Conservation (phyloP, 2,888 invertebrate genomes). For the Pammene fasciana region DNA sequence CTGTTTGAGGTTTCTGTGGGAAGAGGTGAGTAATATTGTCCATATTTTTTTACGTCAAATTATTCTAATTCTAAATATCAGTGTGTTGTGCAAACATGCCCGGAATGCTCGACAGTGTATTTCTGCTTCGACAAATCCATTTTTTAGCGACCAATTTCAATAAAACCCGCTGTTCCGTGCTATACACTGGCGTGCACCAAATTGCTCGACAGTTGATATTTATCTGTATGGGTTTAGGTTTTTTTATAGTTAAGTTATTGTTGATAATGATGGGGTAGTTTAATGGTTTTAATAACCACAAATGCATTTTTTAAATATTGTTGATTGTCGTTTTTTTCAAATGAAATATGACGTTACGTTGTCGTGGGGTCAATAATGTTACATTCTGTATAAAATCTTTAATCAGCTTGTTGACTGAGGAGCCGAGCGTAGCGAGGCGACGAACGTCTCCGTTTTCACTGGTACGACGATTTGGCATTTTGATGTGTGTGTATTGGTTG, state of each 20-base stretch:
- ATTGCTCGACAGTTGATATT: conserved; percentile 30
- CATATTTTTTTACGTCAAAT: too few relatives aligned
- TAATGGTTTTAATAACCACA: conserved; percentile 6
- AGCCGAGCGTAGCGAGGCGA: too few relatives aligned
- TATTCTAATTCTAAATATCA: too few relatives aligned
- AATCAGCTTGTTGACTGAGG: too few relatives aligned
- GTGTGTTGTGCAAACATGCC: neutral
- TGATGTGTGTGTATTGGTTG: too few relatives aligned
- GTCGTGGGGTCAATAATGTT: too few relatives aligned
- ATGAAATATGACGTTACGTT: neutral
- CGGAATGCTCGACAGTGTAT: conserved; percentile 6
- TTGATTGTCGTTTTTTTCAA: neutral
- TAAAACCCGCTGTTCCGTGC: conserved; percentile 22
- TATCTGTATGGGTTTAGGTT: conserved; percentile 16
- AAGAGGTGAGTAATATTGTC: too few relatives aligned
- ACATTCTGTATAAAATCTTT: too few relatives aligned
- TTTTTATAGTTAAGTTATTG: conserved; percentile 9
- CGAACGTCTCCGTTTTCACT: too few relatives aligned
- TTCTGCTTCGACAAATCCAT: conserved; percentile 20
- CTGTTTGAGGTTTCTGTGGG: too few relatives aligned
- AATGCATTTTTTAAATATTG: neutral
- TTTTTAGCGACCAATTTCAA: conserved; percentile 12
- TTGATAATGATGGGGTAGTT: conserved; percentile 3
- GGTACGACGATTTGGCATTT: too few relatives aligned
- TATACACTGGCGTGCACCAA: conserved; percentile 29